Conservation (phyloP, 2,888 invertebrate species). For the Drosophila multiciliata region DNA sequence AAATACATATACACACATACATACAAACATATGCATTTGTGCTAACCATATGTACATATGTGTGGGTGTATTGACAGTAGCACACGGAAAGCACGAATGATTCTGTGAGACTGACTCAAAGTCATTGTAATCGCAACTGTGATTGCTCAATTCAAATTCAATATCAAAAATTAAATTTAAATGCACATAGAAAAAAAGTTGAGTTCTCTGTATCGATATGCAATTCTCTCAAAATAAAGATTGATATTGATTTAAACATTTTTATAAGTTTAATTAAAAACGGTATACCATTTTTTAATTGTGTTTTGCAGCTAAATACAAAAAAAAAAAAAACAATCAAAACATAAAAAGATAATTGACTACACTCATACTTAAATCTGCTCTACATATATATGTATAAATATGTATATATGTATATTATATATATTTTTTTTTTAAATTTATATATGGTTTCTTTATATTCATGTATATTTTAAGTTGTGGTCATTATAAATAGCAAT, state of each 20-base stretch:
- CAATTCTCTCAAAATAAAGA: neutral
- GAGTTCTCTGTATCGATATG: neutral
- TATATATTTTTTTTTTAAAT: too few species aligned
- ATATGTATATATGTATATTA: too few species aligned
- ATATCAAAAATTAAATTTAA: neutral
- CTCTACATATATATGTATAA: too few species aligned
- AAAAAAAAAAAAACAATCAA: neutral
- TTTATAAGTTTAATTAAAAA: neutral
- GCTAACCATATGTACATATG: constrained; percentile 8
- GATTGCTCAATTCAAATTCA: constrained; percentile 10
- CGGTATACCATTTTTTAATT: neutral
- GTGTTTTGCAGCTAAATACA: neutral
- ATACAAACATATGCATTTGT: constrained; percentile 22
- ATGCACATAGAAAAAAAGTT: neutral
- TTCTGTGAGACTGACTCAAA: constrained; percentile 4
- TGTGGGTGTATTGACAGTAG: constrained; percentile 1
- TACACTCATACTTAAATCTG: neutral
- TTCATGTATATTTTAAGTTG: neutral
- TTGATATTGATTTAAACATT: neutral
- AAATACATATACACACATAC: constrained; percentile 5
- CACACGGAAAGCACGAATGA: constrained; percentile 32
- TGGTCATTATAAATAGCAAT: neutral
- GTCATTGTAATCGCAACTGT: neutral
- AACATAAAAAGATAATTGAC: neutral
- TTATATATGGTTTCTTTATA: too few species aligned